phyloP scores from a whole-genome alignment of 2,797 vertebrate species.

The Tauraco hartlaubi region DNA sequence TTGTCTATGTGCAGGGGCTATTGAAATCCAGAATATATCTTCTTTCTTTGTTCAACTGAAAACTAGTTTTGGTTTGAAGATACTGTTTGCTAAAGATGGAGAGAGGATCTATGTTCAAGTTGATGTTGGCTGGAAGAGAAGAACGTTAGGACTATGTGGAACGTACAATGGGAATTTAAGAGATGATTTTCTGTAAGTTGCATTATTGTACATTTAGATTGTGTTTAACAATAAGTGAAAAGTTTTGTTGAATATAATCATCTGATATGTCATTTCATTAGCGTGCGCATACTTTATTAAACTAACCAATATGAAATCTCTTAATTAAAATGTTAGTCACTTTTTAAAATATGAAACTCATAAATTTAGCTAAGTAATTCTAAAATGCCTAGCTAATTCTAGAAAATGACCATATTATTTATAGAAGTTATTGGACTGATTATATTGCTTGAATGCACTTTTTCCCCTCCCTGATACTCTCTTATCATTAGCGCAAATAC shows the following conservation, averaged over 20 bases:
- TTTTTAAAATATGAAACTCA: background rate
- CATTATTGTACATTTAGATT: background rate
- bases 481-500: background rate
- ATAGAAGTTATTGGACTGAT: background rate
- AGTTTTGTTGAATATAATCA: background rate
- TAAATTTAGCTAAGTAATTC: background rate
- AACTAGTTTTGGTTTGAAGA: constrained; percentile 89
- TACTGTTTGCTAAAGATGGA: constrained; percentile 90
- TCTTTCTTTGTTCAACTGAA: constrained; percentile 93
- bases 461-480: background rate
- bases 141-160: constrained; percentile 94
- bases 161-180: constrained; percentile 97
- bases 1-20: constrained; percentile 78
- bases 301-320: background rate
- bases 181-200: constrained; percentile 96
- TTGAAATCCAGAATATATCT: constrained; percentile 90
- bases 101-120: constrained; percentile 93
- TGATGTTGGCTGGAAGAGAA: constrained; percentile 88
- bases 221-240: background rate
- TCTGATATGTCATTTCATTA: background rate
- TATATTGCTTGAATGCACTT: background rate
- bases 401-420: background rate
- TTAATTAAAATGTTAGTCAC: background rate
- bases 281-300: background rate
- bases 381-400: background rate